phyloP scores from a whole-genome alignment of 2,797 vertebrate species.

The Decapterus maruadsi region DNA sequence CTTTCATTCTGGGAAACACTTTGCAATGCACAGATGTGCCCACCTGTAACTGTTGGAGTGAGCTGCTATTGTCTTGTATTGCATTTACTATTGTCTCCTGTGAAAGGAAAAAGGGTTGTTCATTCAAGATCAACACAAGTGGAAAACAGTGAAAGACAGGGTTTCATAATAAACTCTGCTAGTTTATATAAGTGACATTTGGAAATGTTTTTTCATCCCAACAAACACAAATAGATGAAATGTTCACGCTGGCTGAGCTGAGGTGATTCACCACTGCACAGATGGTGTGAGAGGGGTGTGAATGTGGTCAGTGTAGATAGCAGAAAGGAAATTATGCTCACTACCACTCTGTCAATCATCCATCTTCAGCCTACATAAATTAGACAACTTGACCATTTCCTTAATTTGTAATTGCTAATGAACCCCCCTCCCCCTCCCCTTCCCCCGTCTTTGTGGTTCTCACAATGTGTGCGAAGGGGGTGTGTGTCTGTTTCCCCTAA shows the following conservation, averaged over 20 bases:
- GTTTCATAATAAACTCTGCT: not conserved
- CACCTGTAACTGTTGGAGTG: conserved; percentile 14
- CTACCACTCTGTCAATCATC: conserved; percentile 63
- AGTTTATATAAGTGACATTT: conserved; percentile 25
- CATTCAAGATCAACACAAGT: not conserved
- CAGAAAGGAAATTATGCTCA: conserved; percentile 41
- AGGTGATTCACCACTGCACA: conserved; percentile 66
- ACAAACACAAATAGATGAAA: conserved; percentile 14
- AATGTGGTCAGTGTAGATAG: conserved; percentile 65
- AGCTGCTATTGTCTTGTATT: not conserved
- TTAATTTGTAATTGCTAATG: conserved; percentile 34
- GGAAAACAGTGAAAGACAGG: not conserved
- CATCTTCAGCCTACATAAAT: conserved; percentile 13
- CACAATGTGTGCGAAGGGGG: conserved; percentile 28
- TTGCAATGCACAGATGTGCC: not conserved
- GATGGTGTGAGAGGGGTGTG: conserved; percentile 61
- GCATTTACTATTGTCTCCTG: no score
- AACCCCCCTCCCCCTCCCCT: not conserved
- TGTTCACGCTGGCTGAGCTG: conserved; percentile 24
- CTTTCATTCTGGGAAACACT: not conserved
- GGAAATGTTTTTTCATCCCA: conserved; percentile 8
- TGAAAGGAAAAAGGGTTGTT: not conserved
- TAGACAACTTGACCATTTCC: conserved; percentile 20
- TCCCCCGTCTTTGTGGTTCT: conserved; percentile 4
- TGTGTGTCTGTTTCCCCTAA: conserved; percentile 46